These are phyloP conservation scores for Calephelis nemesis DNA, from an alignment of 1,140 invertebrate species.

Conservation along the genomic window DNA sequence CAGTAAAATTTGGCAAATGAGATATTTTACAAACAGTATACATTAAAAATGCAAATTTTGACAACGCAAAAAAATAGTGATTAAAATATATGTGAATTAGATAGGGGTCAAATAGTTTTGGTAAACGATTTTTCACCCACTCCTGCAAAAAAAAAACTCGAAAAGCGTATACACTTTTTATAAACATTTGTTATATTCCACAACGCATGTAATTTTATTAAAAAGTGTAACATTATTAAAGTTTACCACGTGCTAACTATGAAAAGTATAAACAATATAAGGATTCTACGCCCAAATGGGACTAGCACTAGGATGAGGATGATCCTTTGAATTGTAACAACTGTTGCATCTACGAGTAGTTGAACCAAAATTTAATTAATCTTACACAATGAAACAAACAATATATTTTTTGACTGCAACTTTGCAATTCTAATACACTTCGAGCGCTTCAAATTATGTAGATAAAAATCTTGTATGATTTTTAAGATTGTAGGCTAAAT, in stretches of 20 bases:
- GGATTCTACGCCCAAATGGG: neutral
- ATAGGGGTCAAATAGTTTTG: neutral
- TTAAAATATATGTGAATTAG: no score
- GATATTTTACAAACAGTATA: neutral
- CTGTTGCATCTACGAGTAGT: no score
- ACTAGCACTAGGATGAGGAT: no score
- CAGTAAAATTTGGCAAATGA: constrained; percentile 8
- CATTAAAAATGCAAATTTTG: neutral
- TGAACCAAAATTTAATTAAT: no score
- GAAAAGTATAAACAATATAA: neutral
- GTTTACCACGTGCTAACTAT: neutral
- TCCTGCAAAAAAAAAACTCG: constrained; percentile 3
- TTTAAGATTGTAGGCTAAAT: no score
- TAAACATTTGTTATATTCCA: constrained; percentile 12
- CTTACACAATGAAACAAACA: no score
- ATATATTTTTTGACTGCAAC: no score
- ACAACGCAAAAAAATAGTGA: neutral
- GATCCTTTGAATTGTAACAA: no score
- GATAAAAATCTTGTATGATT: no score
- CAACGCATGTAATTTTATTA: constrained; percentile 4
- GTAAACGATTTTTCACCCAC: neutral
- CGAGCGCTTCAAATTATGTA: no score
- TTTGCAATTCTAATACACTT: no score
- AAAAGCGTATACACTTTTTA: constrained; percentile 10
- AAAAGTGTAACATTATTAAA: neutral